These are phyloP conservation scores for Oryctes rhinoceros DNA, from an alignment of 1,140 invertebrate species.

Conservation along the genomic window DNA sequence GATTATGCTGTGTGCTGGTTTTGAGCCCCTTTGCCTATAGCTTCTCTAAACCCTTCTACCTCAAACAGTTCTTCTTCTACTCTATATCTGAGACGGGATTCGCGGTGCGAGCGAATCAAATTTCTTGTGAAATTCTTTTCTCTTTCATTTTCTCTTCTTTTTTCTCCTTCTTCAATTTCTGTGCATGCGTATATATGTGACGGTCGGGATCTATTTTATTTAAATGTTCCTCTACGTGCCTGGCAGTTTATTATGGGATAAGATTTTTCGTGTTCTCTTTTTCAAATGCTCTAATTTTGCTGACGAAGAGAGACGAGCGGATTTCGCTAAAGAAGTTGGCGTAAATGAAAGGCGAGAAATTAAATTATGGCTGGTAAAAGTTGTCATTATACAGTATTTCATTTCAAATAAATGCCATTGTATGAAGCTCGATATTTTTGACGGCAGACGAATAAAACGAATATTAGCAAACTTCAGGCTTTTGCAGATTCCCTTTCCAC, in stretches of 20 bases:
- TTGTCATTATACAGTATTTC: no score
- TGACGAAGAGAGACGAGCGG: not conserved
- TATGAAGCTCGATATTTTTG: no score
- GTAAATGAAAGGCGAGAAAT: not conserved
- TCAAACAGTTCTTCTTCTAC: constrained; percentile 14
- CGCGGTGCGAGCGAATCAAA: constrained; percentile 13
- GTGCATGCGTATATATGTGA: not conserved
- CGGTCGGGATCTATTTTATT: not conserved
- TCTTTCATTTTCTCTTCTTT: constrained; percentile 11
- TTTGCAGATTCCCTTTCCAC: no score
- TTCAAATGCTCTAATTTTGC: not conserved
- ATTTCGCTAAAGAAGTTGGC: not conserved
- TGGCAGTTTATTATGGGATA: constrained; percentile 6
- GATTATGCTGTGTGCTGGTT: constrained; percentile 54
- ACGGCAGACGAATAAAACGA: no score
- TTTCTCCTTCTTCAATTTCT: not conserved
- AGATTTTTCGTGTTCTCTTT: not conserved
- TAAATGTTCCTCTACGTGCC: constrained; percentile 11
- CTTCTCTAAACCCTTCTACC: constrained; percentile 3
- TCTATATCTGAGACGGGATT: not conserved
- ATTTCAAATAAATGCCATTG: no score
- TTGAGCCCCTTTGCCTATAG: not conserved
- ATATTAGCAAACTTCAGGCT: no score
- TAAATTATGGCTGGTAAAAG: no score
- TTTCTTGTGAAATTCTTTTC: constrained; percentile 36